Conservation (phyloP, 1,140 invertebrate genomes). For the fruit fly (Drosophila melanogaster) region Release_6_plus_ISO1_MT NT_037436.4:18110501-18111000, state of each 20-base stretch:
- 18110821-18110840: constrained; percentile 17
- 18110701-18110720: constrained; percentile 49
- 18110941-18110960: neutral
- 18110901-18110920: constrained; percentile 44
- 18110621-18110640: constrained; percentile 55
- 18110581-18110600: neutral
- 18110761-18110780: constrained; percentile 56
- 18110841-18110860: constrained; percentile 16
- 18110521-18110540: constrained; percentile 60
- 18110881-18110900: constrained; percentile 7
- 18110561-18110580: no score
- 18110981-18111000: constrained; percentile 23
- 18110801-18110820: constrained; percentile 45
- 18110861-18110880: constrained; percentile 7
- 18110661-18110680: constrained; percentile 66
- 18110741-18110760: constrained; percentile 58
- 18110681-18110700: constrained; percentile 73
- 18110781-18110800: constrained; percentile 62
- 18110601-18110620: neutral
- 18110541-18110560: constrained; percentile 64
- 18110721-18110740: constrained; percentile 64
- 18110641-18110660: constrained; percentile 70
- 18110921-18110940: constrained; percentile 25
- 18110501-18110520: constrained; percentile 57
- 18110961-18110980: constrained; percentile 23